Base-by-base conservation (phyloP, 2,797 vertebrate species). In the Carapus acus region DNA sequence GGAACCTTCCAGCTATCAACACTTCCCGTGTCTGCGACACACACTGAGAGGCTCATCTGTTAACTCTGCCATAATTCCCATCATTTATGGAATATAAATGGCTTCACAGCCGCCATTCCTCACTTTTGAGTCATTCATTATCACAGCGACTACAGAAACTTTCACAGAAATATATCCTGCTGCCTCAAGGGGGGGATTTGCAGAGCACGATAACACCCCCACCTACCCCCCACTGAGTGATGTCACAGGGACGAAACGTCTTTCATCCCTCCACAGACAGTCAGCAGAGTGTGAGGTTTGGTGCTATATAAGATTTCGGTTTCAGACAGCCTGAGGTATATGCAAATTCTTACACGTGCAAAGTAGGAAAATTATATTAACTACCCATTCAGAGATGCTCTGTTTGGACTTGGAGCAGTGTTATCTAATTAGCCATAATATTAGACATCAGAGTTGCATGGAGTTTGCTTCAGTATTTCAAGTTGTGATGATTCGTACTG, bases 91-190 rank as follows among this genome's bases (percentile, higher is more conserved):
- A 69, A 68, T 57, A 74, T 62, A 60, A 74, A 71, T 76, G 54
- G 60, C 56, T 79, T 81, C 64, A 59, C 77, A 74, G 81, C 79
- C 72, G 73, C 54, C 65, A 12, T 41, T 7, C 17, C 16, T 41
- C 34, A 36, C 34, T 36, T 73, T 73, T 47, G 53, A 77, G 76
- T 80, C 58, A 40, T 65, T 76, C 24, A 29, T 69, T 67, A 53
- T 57, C 58, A 73, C 59, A 43, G 39, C 60, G 63, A 70, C 65
- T 54, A n/a, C 62, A n/a, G 73, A 74, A 79, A 6, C 11, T 3
- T 36, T 36, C 31, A 7, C 31, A 11, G 31, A 33, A 33, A 33
- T 33, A 13, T 13, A 33, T 33, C n/a, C 8, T 33, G 31, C 31
- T 65, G 69, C 70, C 64, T 54, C 57, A 54, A 66, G 67, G 67